Evolutionary conservation across 92 coral and sea anemone species (phyloP).

Genomic region (Umimayanthus chanpuru): DNA sequence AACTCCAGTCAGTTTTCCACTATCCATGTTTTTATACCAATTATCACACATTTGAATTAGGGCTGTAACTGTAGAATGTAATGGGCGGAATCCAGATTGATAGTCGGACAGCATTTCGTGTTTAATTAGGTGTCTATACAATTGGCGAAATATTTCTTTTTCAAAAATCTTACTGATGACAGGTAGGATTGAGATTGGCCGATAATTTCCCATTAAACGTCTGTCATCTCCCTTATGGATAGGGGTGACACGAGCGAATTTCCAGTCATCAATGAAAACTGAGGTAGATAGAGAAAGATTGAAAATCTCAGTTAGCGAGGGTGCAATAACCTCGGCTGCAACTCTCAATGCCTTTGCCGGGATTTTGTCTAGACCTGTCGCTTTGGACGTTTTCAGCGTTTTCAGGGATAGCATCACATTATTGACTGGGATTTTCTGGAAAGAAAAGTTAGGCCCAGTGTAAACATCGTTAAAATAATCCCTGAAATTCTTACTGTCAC

Average conservation of each 20-base stretch:
- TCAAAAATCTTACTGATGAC: no score
- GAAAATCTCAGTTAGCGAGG: constrained; percentile 45
- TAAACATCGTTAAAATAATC: constrained; percentile 20
- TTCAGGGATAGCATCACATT: background rate
- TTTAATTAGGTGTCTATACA: constrained; percentile 46
- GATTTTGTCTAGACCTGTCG: no score
- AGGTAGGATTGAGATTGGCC: no score
- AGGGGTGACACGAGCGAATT: no score
- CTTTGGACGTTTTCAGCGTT: constrained; percentile 46
- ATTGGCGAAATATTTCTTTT: no score
- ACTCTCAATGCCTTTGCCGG: no score
- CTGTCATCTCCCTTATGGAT: constrained; percentile 53
- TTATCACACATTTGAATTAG: constrained; percentile 61
- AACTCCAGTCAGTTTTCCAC: constrained; percentile 53
- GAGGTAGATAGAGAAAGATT: constrained; percentile 39
- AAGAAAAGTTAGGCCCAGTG: constrained; percentile 20
- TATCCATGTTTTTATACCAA: constrained; percentile 54
- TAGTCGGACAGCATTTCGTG: constrained; percentile 48
- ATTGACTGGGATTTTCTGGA: constrained; percentile 14
- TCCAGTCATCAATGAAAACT: constrained; percentile 55
- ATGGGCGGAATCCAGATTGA: no score
- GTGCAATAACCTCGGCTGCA: constrained; percentile 35
- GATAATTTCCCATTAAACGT: constrained; percentile 42
- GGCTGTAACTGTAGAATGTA: constrained; percentile 62
- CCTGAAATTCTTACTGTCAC: background rate